Base-by-base conservation (phyloP, 2,888 invertebrate genomes). In the Dicyrtoma fusca region DNA sequence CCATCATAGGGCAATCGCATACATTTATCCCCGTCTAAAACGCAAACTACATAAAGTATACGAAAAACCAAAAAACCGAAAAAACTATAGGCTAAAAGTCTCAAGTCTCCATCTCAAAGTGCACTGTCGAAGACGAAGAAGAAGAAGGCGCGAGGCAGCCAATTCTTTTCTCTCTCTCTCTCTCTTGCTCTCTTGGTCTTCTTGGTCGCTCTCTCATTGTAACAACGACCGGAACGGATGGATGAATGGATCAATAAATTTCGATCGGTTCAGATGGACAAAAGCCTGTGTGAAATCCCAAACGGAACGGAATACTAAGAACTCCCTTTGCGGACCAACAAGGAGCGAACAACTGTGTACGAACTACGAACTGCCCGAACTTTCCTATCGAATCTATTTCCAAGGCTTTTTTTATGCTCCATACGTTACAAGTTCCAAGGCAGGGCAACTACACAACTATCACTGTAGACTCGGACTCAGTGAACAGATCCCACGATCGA, bases 201-300 rank as follows among this genome's bases (percentile, higher is more conserved):
- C n/a, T 49, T 49, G n/a, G n/a, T 49, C 23, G 25, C 49, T 62
- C 64, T 64, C 19, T 64, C 47, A 10, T 19, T 64, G 17, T 23
- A 59, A 45, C 3, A 45, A 34, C 49, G 45, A 49, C 34, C 21
- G 53, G 61, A 61, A 61, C 65, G 71, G 62, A 70, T 66, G 66
- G 57, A 70, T 70, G 61, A 62, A 65, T 71, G 74, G 74, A 74
- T 74, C 74, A 74, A 74, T 74, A 74, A 72, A 74, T 71, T 73
- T 73, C 72, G 72, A 57, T 66, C 53, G 53, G 55, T 55, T 53
- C 19, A 72, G 72, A 72, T 72, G 72, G 72, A 72, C 72, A 72
- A 72, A 72, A 68, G 66, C 55, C 72, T 21, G 17, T 72, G 66
- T 68, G 72, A 72, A 72, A 66, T 61, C 51, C 51, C 61, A 72